Percentiles rank a stretch among this genome's conserved stretches.
Evolutionary conservation across 2,888 invertebrate species (phyloP).

Genomic region (Diarsia brunnea): DNA sequence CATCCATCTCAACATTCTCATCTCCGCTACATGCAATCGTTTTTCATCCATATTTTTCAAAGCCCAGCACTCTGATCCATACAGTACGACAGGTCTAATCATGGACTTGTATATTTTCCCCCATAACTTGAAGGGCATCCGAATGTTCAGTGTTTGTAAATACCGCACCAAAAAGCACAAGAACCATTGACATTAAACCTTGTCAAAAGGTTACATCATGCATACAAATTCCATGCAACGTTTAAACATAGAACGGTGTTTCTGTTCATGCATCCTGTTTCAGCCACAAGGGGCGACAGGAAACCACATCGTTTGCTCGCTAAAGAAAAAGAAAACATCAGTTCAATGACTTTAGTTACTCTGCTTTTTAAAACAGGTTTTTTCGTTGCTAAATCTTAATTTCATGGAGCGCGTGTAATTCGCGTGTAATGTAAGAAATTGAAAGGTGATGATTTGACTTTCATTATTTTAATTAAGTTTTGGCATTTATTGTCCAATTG

Average conservation of each 20-base stretch:
- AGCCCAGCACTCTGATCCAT: too few species aligned
- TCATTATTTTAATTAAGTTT: conserved; percentile 15
- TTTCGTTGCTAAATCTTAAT: conserved; percentile 12
- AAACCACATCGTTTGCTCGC: conserved; percentile 42
- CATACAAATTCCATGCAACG: conserved; percentile 25
- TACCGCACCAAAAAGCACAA: not conserved
- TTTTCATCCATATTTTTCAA: too few species aligned
- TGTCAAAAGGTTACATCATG: conserved; percentile 40
- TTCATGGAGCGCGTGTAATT: conserved; percentile 27
- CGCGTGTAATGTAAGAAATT: conserved; percentile 35
- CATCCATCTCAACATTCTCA: too few species aligned
- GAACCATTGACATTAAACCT: conserved; percentile 21
- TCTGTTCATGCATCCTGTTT: conserved; percentile 56
- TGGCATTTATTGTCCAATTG: not conserved
- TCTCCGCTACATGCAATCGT: too few species aligned
- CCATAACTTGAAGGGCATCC: too few species aligned
- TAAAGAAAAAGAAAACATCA: conserved; percentile 42
- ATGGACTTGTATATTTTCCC: too few species aligned
- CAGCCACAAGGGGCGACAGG: conserved; percentile 40
- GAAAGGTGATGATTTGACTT: conserved; percentile 9
- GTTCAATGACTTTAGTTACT: conserved; percentile 40
- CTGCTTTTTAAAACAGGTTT: conserved; percentile 13
- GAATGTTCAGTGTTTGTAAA: conserved; percentile 27
- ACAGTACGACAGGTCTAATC: too few species aligned
- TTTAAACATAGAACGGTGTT: conserved; percentile 53